Base-by-base conservation (phyloP, 2,797 vertebrate species). In the Podarcis lilfordi region DNA sequence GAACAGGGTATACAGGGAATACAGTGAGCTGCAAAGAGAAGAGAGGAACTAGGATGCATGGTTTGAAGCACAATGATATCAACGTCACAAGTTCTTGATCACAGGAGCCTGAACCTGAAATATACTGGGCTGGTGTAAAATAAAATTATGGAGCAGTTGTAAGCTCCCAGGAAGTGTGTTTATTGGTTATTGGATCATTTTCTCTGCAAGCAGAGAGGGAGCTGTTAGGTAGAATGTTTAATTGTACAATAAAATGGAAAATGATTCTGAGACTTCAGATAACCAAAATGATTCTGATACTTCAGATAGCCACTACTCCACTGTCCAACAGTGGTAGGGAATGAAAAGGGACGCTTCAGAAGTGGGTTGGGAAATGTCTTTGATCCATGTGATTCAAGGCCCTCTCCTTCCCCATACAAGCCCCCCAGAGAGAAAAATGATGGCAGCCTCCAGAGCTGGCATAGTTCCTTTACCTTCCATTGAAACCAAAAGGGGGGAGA, bases 101-200 rank as follows among this genome's bases (percentile, higher is more conserved):
- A 72, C 50, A 4, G 89, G 93, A 94, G 92, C 82, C 77, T 88
- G 89, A 91, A 85, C 87, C 88, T 78, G 66, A 92, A 92, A n/a
- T 8, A 78, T 84, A 88, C 74, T 82, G 91, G 84, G 66, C 77
- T 89, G 82, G 87, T 92, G 88, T 86, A 80, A 84, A 92, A 15
- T 15, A 55, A 55, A 71, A 71, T n/a, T n/a, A 32, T n/a, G 69
- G 13, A n/a, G 11, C 69, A n/a, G 3, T 9, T 9, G 13, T 71
- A 23, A 64, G 69, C 69, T 71, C 21, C 50, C 50, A 15, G 61
- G 21, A 64, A 64, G 61, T 64, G 21, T 64, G 61, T 19, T 23
- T 23, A 23, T 19, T 19, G 59, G 59, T 61, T 21, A 21, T 21
- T 61, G 13, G n/a, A 71, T n/a, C n/a, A n/a, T 11, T 71, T 71